Evolutionary conservation across 2,888 invertebrate species (phyloP).

Genomic region (Ophonus ardosiacus): DNA sequence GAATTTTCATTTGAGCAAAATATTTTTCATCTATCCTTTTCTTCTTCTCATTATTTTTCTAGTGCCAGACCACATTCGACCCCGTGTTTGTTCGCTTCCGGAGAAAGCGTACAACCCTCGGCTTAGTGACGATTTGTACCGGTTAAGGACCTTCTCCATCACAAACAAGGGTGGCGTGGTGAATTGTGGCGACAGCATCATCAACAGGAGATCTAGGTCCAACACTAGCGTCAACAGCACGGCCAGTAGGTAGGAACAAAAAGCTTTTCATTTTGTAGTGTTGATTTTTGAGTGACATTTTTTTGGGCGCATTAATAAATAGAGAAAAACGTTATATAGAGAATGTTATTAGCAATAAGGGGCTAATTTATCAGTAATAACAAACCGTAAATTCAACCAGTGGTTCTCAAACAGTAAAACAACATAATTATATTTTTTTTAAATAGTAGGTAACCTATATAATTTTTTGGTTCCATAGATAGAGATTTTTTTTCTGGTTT

Average conservation of each 20-base stretch:
- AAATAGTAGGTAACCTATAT: too few species aligned
- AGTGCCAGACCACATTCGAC: conserved; percentile 91
- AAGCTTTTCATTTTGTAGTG: not conserved
- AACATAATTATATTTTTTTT: too few species aligned
- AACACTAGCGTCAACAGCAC: conserved; percentile 93
- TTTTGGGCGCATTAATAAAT: too few species aligned
- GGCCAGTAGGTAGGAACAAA: conserved; percentile 83
- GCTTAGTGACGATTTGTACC: conserved; percentile 89
- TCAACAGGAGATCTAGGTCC: conserved; percentile 89
- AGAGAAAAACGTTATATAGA: too few species aligned
- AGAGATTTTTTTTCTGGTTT: too few species aligned
- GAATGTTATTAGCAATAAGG: too few species aligned
- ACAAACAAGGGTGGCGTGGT: conserved; percentile 92
- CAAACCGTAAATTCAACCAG: too few species aligned
- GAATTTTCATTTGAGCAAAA: too few species aligned
- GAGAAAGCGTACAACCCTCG: conserved; percentile 93
- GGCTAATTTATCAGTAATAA: too few species aligned
- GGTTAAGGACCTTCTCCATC: conserved; percentile 91
- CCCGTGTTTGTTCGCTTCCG: conserved; percentile 90
- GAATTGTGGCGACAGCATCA: conserved; percentile 93
- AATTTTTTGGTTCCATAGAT: too few species aligned
- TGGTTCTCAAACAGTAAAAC: too few species aligned
- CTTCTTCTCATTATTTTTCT: conserved; percentile 67
- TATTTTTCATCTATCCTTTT: too few species aligned
- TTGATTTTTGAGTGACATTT: not conserved